These are phyloP conservation scores for Phocoena sinus DNA, from an alignment of 2,113 vertebrate species.

Conservation along the genomic window DNA sequence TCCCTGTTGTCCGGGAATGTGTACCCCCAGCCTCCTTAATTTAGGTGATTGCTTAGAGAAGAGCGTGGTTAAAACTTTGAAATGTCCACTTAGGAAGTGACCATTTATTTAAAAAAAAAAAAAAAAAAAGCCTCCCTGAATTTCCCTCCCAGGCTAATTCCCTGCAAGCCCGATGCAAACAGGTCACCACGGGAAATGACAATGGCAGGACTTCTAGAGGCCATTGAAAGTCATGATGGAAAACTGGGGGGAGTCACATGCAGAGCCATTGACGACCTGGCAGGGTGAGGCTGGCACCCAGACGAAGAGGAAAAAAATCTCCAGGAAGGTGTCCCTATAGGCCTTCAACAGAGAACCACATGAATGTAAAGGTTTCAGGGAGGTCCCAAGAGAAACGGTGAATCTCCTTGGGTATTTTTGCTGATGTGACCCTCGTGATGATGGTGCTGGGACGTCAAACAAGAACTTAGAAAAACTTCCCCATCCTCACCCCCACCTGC, in stretches of 20 bases:
- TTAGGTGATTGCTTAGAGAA: neutral
- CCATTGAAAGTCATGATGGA: neutral
- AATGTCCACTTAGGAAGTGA: neutral
- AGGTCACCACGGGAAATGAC: too few relatives aligned
- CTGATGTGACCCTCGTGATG: neutral
- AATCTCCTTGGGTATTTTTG: neutral
- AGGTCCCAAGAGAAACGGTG: rapidly evolving
- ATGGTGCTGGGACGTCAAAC: neutral
- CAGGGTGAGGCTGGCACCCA: neutral
- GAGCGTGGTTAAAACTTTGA: neutral
- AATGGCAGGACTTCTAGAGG: neutral
- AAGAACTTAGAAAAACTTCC: neutral
- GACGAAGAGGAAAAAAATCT: neutral
- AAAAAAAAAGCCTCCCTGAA: neutral
- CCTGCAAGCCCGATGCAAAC: rapidly evolving
- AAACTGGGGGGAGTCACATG: neutral
- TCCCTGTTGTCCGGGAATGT: neutral
- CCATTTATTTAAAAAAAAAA: neutral
- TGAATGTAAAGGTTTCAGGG: neutral
- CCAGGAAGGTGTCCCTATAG: neutral
- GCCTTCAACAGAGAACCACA: rapidly evolving
- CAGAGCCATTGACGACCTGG: neutral
- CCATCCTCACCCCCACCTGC: too few relatives aligned
- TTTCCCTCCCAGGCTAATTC: neutral
- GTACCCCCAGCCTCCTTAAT: rapidly evolving